Evolutionary conservation across 2,888 invertebrate species (phyloP).

Genomic region (Chrysolina oricalcia): DNA sequence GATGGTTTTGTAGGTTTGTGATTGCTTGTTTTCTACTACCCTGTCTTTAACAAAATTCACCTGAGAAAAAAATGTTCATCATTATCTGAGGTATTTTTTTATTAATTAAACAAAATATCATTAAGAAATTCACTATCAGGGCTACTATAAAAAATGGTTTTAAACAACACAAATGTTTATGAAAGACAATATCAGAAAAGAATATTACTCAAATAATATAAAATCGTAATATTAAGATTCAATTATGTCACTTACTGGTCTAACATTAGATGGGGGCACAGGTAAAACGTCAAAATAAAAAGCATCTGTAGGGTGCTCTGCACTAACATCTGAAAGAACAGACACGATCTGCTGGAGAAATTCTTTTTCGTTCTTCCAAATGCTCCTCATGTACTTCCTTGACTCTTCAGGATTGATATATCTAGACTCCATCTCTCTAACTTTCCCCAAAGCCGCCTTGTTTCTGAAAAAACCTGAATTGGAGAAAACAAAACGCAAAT

Average conservation of each 20-base stretch:
- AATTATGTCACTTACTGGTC: constrained; percentile 77
- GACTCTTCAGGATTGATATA: constrained; percentile 67
- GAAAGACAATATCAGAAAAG: too few relatives aligned
- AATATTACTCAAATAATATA: too few relatives aligned
- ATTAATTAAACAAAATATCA: too few relatives aligned
- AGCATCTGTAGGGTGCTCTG: constrained; percentile 82
- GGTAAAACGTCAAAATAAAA: constrained; percentile 90
- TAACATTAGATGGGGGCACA: constrained; percentile 89
- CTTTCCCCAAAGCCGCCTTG: constrained; percentile 31
- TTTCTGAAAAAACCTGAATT: constrained; percentile 32
- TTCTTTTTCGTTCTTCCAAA: constrained; percentile 83
- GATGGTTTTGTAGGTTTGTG: constrained; percentile 80
- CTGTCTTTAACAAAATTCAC: constrained; percentile 76
- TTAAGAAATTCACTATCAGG: too few relatives aligned
- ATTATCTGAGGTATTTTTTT: not conserved
- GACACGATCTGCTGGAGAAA: constrained; percentile 83
- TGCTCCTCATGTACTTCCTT: constrained; percentile 71
- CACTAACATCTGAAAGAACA: constrained; percentile 74
- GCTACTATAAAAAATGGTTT: too few relatives aligned
- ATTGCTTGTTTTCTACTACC: constrained; percentile 86
- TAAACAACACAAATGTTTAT: too few relatives aligned
- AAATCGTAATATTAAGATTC: too few relatives aligned
- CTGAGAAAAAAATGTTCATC: constrained; percentile 48
- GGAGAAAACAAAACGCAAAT: constrained; percentile 11
- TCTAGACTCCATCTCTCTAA: constrained; percentile 60